Percentiles rank a stretch among this genome's conserved stretches.
phyloP scores from a whole-genome alignment of 30 jellyfish, hydroid and myxozoan genomes.

The Hydractinia symbiolongicarpus region DNA sequence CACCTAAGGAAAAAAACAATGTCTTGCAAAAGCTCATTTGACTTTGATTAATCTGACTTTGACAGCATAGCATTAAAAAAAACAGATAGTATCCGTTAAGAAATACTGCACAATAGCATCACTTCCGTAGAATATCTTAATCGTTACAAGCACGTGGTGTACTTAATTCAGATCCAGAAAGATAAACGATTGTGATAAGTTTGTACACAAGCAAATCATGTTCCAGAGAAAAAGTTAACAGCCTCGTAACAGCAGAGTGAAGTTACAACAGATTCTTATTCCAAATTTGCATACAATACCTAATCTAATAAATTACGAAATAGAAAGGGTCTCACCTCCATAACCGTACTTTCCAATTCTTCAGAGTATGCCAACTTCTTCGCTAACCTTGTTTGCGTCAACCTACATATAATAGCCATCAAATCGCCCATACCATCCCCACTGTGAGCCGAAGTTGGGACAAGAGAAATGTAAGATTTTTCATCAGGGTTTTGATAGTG shows the following conservation, averaged over 20 bases:
- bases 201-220: too few relatives aligned
- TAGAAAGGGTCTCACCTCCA: constrained; percentile 68
- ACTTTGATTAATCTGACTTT: neutral
- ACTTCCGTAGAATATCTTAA: too few relatives aligned
- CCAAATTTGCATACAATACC: too few relatives aligned
- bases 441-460: constrained; percentile 97
- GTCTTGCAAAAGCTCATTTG: neutral
- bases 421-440: constrained; percentile 99
- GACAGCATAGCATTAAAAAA: neutral
- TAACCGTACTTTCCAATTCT: constrained; percentile 72
- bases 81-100: neutral
- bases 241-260: too few relatives aligned
- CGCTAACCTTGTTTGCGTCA: constrained; percentile 81
- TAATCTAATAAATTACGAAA: neutral
- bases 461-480: constrained; percentile 71
- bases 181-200: too few relatives aligned
- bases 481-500: constrained; percentile 65
- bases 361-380: constrained; percentile 68
- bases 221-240: too few relatives aligned
- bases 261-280: too few relatives aligned
- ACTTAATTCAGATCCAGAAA: too few relatives aligned
- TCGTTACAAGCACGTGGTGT: too few relatives aligned
- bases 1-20: constrained; percentile 41
- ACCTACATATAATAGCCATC: constrained; percentile 72
- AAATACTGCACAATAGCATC: too few relatives aligned